Evolutionary conservation across 2,113 vertebrate species (phyloP).

Genomic region (Heteronetta atricapilla): DNA sequence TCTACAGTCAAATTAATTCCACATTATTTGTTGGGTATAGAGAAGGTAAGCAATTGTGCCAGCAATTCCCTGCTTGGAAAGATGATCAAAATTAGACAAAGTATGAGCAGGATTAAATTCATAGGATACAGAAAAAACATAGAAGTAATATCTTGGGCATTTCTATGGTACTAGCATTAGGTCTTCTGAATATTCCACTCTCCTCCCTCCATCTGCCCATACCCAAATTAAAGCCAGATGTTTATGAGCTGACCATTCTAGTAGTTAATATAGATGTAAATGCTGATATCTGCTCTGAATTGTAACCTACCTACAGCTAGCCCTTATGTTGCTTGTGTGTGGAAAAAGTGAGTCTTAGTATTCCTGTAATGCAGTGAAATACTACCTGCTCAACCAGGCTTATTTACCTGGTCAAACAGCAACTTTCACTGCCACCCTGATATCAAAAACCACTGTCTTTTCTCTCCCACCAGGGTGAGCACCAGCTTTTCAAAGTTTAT

Average conservation of each 20-base stretch:
- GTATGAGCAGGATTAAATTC: neutral
- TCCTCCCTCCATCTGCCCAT: too few species aligned
- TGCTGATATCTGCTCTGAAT: neutral
- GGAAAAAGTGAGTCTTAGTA: neutral
- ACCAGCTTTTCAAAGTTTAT: neutral
- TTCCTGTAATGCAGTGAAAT: neutral
- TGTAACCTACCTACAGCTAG: neutral
- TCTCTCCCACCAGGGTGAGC: neutral
- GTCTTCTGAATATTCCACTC: neutral
- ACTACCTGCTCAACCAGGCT: neutral
- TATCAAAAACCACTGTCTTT: neutral
- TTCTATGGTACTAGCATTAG: neutral
- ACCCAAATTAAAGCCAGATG: neutral
- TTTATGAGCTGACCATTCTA: neutral
- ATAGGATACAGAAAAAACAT: neutral
- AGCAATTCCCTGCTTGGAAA: neutral
- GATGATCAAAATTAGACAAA: neutral
- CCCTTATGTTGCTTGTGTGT: neutral
- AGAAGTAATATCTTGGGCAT: neutral
- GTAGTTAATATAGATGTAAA: neutral
- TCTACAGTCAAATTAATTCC: conserved; percentile 29
- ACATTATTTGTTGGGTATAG: conserved; percentile 2
- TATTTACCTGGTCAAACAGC: neutral
- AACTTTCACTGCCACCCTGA: neutral
- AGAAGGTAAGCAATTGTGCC: conserved; percentile 5